A percentile compares a stretch with the other conserved stretches of the same genome.
Evolutionary conservation across 2,888 invertebrate genomes (phyloP).

Genomic region (Euplexia lucipara): DNA sequence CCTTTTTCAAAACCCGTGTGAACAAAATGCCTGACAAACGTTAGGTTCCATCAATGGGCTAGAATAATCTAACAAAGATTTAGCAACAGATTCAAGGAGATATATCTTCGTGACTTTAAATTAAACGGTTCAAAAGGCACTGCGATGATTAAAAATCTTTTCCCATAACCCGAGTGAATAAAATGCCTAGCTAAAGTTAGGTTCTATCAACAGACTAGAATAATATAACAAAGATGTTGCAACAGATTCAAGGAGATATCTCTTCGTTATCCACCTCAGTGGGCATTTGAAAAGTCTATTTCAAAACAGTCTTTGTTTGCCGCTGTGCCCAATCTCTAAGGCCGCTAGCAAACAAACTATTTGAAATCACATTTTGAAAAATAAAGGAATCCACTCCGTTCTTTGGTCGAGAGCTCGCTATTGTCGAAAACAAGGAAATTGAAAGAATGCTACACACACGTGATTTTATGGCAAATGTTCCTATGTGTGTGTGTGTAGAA

Average conservation of each 20-base stretch:
- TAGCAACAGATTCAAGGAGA: slow-evolving; percentile 22
- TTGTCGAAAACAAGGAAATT: slow-evolving; percentile 44
- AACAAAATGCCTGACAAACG: background rate
- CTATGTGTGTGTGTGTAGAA: slow-evolving; percentile 25
- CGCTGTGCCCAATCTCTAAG: slow-evolving; percentile 13
- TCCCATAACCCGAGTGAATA: background rate
- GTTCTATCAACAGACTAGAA: slow-evolving; percentile 25
- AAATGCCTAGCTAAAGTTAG: background rate
- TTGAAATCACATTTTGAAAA: slow-evolving; percentile 51
- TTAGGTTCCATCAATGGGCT: slow-evolving; percentile 29
- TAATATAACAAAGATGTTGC: slow-evolving; percentile 21
- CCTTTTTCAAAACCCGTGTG: background rate
- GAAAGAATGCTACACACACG: slow-evolving; percentile 34
- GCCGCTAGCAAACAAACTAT: slow-evolving; percentile 32
- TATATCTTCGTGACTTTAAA: slow-evolving; percentile 20
- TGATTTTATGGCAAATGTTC: slow-evolving; percentile 13
- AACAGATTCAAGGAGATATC: slow-evolving; percentile 21
- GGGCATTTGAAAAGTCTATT: slow-evolving; percentile 19
- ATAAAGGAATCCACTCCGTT: slow-evolving; percentile 19
- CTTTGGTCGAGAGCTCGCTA: slow-evolving; percentile 10
- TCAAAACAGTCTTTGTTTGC: slow-evolving; percentile 26
- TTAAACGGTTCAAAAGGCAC: background rate
- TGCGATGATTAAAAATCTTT: background rate
- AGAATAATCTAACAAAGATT: slow-evolving; percentile 19
- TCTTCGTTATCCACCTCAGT: slow-evolving; percentile 23